Conservation (phyloP, 1,140 invertebrate genomes). For the Brachionus koreanus region DNA sequence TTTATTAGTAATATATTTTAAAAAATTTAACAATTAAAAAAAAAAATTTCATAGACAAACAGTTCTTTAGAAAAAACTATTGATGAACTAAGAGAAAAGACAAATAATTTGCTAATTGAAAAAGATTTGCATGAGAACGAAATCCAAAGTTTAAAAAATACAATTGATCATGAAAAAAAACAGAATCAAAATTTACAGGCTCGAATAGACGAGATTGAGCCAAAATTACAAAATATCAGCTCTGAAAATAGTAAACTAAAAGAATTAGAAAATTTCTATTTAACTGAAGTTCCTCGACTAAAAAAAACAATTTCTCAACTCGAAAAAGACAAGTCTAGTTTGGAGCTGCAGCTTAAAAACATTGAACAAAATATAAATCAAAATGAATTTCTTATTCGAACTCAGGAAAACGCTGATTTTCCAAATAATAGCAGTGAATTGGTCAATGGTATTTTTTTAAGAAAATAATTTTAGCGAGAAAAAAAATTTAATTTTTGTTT, state of each 20-base stretch:
- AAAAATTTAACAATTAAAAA: not conserved
- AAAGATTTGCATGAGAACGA: slow-evolving; percentile 87
- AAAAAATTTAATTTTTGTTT: slow-evolving; percentile 46
- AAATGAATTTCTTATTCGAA: not conserved
- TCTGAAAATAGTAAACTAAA: slow-evolving; percentile 82
- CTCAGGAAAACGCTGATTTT: slow-evolving; percentile 51
- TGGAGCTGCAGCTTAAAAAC: slow-evolving; percentile 87
- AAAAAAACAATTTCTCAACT: slow-evolving; percentile 89
- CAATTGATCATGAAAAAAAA: slow-evolving; percentile 72
- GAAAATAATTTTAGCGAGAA: no score
- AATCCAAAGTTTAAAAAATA: slow-evolving; percentile 78
- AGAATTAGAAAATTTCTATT: slow-evolving; percentile 82
- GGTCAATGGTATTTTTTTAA: slow-evolving; percentile 17
- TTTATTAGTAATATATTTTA: not conserved
- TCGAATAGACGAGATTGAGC: slow-evolving; percentile 73
- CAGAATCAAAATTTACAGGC: slow-evolving; percentile 47
- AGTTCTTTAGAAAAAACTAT: slow-evolving; percentile 17
- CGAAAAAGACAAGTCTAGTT: slow-evolving; percentile 94
- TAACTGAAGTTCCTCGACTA: slow-evolving; percentile 80
- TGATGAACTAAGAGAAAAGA: slow-evolving; percentile 32
- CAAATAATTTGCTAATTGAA: slow-evolving; percentile 47
- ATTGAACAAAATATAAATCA: slow-evolving; percentile 39
- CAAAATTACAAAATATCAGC: slow-evolving; percentile 55
- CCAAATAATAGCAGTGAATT: slow-evolving; percentile 68
- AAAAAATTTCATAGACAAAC: not conserved